Base-by-base conservation (phyloP, 2,113 vertebrate genomes). In the Megaceryle maxima region DNA sequence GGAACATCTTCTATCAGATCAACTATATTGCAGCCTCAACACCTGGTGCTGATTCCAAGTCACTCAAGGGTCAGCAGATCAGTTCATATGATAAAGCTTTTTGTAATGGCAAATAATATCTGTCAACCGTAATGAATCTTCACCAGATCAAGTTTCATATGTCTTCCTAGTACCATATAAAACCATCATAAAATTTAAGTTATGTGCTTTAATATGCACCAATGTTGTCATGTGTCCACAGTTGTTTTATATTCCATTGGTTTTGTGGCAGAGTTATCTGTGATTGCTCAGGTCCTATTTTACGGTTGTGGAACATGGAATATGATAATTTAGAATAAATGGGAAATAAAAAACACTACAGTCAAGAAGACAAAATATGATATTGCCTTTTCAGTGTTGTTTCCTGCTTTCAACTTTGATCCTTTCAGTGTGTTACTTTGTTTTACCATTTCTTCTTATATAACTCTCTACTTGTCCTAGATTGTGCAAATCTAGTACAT, bases 281-380 rank as follows among this genome's bases (percentile, higher is more conserved):
- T 44, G 6, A 55, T 21, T 46, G 46, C 11, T 33, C 24, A 56
- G 0, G 2, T 79, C 16, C 29, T 5, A 21, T 78, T 77, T 56
- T 35, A 39, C 0, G 0, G 8, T 2, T 63, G 6, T 57, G 18
- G 29, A 83, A 72, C 5, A 19, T 28, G 3, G 15, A 1, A 1
- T 64, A 31, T 31, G 39, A 50, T 39, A 46, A 73, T 66, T 39
- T 29, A 69, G 24, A 84, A 75, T 5, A 64, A 33, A 64, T 43
- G 2, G 31, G 4, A 68, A 91, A 68, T 37, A 37, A 84, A 37
- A 7, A 0, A 2, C 22, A 66, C 6, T 66, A 21, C 8, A 51
- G 15, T 64, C 28, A 28, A 60, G 37, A 68, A 72, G 20, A 55
- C 1, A 1, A 67, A 80, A 88, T 31, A 18, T 6, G 0, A 21